phyloP scores from a whole-genome alignment of 30 jellyfish, hydroid and myxozoan species.

The Hydractinia echinata region DNA sequence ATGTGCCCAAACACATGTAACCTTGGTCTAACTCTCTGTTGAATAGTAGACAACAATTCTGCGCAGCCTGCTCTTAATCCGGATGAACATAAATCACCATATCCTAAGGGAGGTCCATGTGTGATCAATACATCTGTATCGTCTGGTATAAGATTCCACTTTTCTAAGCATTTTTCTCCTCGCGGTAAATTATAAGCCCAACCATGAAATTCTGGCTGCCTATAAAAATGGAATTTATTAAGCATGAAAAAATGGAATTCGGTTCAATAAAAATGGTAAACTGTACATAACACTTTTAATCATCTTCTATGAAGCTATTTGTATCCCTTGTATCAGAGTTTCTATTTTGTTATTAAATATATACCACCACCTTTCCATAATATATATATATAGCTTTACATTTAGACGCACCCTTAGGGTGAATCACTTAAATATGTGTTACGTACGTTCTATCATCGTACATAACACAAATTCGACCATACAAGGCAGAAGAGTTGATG shows the following conservation, averaged over 20 bases:
- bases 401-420: too few relatives aligned
- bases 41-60: conserved; percentile 71
- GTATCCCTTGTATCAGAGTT: neutral
- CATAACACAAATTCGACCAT: too few relatives aligned
- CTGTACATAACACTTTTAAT: neutral
- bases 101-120: conserved; percentile 99
- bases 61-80: conserved; percentile 82
- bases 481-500: too few relatives aligned
- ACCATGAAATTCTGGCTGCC: conserved; percentile 96
- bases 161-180: conserved; percentile 71
- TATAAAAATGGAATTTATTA: neutral
- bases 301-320: neutral
- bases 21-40: conserved; percentile 69
- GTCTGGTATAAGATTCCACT: conserved; percentile 81
- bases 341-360: neutral
- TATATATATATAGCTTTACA: too few relatives aligned
- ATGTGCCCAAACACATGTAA: conserved; percentile 83
- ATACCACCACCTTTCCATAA: too few relatives aligned
- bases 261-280: neutral
- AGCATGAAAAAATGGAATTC: neutral
- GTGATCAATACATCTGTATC: conserved; percentile 78
- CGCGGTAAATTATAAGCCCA: conserved; percentile 82
- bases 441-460: too few relatives aligned
- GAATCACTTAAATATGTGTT: too few relatives aligned
- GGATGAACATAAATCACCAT: conserved; percentile 67